Base-by-base conservation (phyloP, 2,113 vertebrate genomes). In the Naja naja region DNA sequence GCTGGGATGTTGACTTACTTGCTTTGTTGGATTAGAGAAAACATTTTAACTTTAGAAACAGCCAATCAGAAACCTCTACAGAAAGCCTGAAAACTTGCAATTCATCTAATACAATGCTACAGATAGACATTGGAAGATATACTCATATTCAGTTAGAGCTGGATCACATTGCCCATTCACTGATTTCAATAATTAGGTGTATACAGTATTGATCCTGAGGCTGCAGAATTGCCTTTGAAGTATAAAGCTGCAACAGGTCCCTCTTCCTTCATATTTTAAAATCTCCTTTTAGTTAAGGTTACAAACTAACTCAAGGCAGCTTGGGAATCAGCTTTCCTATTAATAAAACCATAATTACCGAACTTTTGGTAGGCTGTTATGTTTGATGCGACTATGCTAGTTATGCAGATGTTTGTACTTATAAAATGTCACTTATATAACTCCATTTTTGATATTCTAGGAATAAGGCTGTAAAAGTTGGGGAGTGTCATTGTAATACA, bases 1-100 rank as follows among this genome's bases (percentile, higher is more conserved):
- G n/a, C 87, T 95, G 95, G 93, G 95, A 95, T 34, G 52, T n/a
- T 90, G 43, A 34, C n/a, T 87, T 39, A 60, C 22, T 23, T 92
- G 93, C 93, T 30, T 60, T 27, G 45, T 14, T 74, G 95, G 92
- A 95, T 93, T 49, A 88, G 47, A 23, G 58, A 96, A 95, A 96
- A 23, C 23, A 56, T 47, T 10, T n/a, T 69, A 47, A 45, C 39
- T 45, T 34, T 52, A 34, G 30, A 22, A 86, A 30, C 39, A 6
- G 34, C 34, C 49, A 74, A 64, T 12, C 34, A 74, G 87, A 92
- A 88, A 3, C 23, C 22, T 69, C 23, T 88, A 39, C 7, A 74
- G 18, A 14, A 89, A 25, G 16, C 43, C 4, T 64, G 23, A 52
- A 64, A 81, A 49, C 43, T n/a, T 23, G 54, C 56, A 30, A 34